Percentiles rank a stretch among this genome's conserved stretches.
phyloP scores from a whole-genome alignment of 1,140 invertebrate species.

The Cryptotermes secundus region DNA sequence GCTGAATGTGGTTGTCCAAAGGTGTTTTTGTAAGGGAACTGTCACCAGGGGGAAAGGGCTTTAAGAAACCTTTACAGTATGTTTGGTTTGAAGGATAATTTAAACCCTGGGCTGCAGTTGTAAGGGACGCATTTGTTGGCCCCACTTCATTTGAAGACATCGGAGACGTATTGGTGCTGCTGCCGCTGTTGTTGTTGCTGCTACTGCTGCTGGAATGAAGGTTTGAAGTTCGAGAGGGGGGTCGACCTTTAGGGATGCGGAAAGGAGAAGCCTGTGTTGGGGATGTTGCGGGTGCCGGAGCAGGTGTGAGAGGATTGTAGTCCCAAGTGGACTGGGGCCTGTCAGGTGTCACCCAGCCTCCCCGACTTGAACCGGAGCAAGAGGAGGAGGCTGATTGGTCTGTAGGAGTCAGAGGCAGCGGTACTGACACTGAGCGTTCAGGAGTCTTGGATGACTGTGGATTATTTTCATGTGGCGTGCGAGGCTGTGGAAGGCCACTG shows the following conservation, averaged over 20 bases:
- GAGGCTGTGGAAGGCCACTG: neutral
- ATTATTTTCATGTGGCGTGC: conserved; percentile 9
- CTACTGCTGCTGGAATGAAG: conserved; percentile 18
- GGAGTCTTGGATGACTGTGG: conserved; percentile 28
- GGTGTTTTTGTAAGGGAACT: conserved; percentile 30
- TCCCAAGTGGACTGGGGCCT: conserved; percentile 32
- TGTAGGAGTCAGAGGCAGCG: conserved; percentile 32
- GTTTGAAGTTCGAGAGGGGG: conserved; percentile 56
- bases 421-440: conserved; percentile 35
- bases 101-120: conserved; percentile 43
- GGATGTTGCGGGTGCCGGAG: conserved; percentile 29
- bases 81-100: conserved; percentile 41
- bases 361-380: conserved; percentile 29
- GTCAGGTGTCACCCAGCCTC: conserved; percentile 33
- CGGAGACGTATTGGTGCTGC: conserved; percentile 25
- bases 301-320: conserved; percentile 23
- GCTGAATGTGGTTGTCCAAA: neutral
- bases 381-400: conserved; percentile 28
- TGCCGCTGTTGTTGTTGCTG: conserved; percentile 7
- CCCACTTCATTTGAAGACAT: conserved; percentile 6
- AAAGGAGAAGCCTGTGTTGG: conserved; percentile 54
- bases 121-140: conserved; percentile 42
- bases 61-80: conserved; percentile 47
- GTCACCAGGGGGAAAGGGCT: conserved; percentile 52
- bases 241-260: conserved; percentile 63